Conservation (phyloP, 1,140 invertebrate genomes). For the Drosophila azteca region DNA sequence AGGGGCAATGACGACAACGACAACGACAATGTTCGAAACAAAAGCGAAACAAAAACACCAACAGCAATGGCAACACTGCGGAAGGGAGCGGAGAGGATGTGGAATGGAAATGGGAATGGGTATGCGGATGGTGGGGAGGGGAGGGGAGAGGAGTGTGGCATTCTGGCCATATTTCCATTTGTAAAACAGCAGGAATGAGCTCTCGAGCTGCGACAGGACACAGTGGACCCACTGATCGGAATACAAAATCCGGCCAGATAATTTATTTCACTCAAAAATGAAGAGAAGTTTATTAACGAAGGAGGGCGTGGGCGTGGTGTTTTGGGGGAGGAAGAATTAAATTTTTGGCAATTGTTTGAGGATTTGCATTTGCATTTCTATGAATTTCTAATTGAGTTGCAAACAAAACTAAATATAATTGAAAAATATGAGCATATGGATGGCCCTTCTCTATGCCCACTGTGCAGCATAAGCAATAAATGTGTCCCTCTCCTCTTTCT, state of each 20-base stretch:
- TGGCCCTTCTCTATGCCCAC: conserved; percentile 2
- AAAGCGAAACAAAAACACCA: conserved; percentile 75
- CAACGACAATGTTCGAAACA: conserved; percentile 74
- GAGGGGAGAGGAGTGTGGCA: conserved; percentile 3
- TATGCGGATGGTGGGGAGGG: conserved; percentile 2
- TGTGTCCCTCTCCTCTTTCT: conserved; percentile 13
- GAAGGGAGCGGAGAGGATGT: conserved; percentile 3
- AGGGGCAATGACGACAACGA: conserved; percentile 74
- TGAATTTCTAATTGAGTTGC: not conserved
- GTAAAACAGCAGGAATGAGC: conserved; percentile 48
- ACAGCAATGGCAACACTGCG: conserved; percentile 48
- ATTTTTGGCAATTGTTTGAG: conserved; percentile 10
- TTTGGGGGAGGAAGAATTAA: not conserved
- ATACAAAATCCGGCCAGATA: conserved; percentile 32
- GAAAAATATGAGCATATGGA: too few species aligned
- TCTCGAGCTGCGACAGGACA: conserved; percentile 37
- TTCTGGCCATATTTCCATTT: conserved; percentile 53
- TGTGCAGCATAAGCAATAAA: conserved; percentile 61
- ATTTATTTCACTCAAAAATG: conserved; percentile 51
- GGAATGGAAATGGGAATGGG: too few species aligned
- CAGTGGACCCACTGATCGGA: conserved; percentile 51
- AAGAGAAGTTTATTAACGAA: conserved; percentile 35
- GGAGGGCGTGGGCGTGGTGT: too few species aligned
- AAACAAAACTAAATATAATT: not conserved
- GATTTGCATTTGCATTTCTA: conserved; percentile 30